Percentiles rank a stretch among this genome's conserved stretches.
Conservation (phyloP, 2,888 invertebrate genomes). For the Leucania comma region DNA sequence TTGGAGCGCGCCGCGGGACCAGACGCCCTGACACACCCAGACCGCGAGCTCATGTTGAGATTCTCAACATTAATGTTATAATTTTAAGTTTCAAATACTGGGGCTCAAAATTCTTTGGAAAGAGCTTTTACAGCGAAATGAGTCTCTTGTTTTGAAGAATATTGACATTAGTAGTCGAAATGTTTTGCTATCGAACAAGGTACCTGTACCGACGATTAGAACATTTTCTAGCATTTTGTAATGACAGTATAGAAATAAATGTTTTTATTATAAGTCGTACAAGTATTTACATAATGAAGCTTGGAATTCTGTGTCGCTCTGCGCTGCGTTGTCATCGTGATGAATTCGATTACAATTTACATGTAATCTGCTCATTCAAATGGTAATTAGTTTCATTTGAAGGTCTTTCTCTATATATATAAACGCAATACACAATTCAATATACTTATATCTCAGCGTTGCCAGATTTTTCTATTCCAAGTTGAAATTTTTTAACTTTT, state of each 20-base stretch:
- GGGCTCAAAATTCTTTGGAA: not conserved
- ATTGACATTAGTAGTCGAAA: slow-evolving; percentile 10
- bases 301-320: not conserved
- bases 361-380: slow-evolving; percentile 12
- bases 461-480: no score
- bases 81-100: no score
- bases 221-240: slow-evolving; percentile 19
- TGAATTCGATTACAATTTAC: slow-evolving; percentile 24
- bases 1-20: not conserved
- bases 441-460: no score
- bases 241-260: not conserved
- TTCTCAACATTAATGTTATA: no score
- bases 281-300: slow-evolving; percentile 24
- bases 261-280: slow-evolving; percentile 10
- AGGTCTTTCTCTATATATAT: slow-evolving; percentile 3
- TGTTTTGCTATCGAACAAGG: slow-evolving; percentile 7
- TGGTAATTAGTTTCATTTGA: slow-evolving; percentile 15
- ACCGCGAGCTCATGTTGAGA: no score
- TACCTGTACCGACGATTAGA: not conserved
- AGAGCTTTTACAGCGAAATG: not conserved
- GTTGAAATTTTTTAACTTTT: no score
- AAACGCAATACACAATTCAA: no score
- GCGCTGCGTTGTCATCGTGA: slow-evolving; percentile 27
- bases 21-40: no score
- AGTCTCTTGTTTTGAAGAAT: slow-evolving; percentile 4